These are phyloP conservation scores for Rissa tridactyla DNA, from an alignment of 2,113 vertebrate species.

Conservation along the genomic window DNA sequence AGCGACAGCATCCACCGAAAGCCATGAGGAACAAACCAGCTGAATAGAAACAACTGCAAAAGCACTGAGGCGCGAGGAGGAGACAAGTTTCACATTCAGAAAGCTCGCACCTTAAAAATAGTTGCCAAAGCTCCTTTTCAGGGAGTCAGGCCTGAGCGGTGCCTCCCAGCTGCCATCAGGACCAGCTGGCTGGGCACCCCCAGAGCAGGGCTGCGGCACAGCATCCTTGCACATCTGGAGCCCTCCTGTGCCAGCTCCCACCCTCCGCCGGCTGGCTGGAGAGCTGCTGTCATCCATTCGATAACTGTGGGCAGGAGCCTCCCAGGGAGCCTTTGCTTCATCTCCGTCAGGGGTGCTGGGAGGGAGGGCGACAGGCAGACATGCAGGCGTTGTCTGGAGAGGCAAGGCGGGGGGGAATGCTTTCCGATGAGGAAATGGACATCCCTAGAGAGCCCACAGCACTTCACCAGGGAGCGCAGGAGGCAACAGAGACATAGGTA, in stretches of 20 bases:
- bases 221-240: constrained; percentile 52
- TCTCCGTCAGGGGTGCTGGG: background rate
- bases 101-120: background rate
- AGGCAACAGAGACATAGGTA: accelerated
- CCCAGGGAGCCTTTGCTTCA: accelerated
- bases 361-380: background rate
- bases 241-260: background rate
- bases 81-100: background rate
- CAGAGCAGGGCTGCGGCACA: background rate
- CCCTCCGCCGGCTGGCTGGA: background rate
- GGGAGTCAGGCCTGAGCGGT: background rate
- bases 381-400: background rate
- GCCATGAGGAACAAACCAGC: background rate
- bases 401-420: background rate
- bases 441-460: background rate
- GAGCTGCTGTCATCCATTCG: background rate
- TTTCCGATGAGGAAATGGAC: background rate
- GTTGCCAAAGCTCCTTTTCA: background rate
- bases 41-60: background rate
- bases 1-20: background rate
- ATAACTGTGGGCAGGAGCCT: background rate
- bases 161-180: background rate
- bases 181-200: background rate
- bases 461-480: background rate
- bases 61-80: accelerated